Evolutionary conservation across 2,113 vertebrate genomes (phyloP).

Genomic region (Platycercus adscitus): DNA sequence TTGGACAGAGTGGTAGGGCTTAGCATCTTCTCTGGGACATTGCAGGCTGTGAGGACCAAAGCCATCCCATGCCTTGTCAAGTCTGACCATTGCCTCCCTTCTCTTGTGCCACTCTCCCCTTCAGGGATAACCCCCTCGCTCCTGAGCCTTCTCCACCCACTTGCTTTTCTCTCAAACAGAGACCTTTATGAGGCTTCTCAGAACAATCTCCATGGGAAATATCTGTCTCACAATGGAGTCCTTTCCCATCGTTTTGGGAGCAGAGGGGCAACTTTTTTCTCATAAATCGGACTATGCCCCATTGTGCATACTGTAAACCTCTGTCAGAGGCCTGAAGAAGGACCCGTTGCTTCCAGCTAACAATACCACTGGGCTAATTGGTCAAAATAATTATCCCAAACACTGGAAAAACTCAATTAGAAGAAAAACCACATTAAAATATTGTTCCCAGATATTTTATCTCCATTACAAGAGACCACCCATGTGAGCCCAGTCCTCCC

Average conservation of each 20-base stretch:
- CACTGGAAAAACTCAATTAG: conserved; percentile 65
- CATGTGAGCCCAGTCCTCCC: not conserved
- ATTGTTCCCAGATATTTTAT: conserved; percentile 60
- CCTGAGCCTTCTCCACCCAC: not conserved
- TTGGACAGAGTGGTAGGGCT: not conserved
- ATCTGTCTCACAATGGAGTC: not conserved
- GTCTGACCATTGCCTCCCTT: not conserved
- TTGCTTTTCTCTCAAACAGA: not conserved
- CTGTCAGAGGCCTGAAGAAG: conserved; percentile 56
- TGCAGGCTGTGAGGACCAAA: not conserved
- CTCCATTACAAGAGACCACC: conserved; percentile 68
- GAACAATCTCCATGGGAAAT: conserved; percentile 55
- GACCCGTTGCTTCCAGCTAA: conserved; percentile 35
- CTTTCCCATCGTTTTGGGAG: conserved; percentile 49
- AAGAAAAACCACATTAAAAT: conserved; percentile 57
- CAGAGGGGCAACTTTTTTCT: conserved; percentile 49
- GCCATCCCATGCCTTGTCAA: not conserved
- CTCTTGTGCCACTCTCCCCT: not conserved
- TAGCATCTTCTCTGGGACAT: not conserved
- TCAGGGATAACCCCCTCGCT: not conserved
- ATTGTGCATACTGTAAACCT: conserved; percentile 63
- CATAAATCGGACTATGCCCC: conserved; percentile 46
- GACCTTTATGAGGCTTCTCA: conserved; percentile 10
- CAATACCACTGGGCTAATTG: conserved; percentile 67
- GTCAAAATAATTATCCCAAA: conserved; percentile 68